These are phyloP conservation scores for Agelastica alni DNA, from an alignment of 2,888 invertebrate species.

Conservation along the genomic window DNA sequence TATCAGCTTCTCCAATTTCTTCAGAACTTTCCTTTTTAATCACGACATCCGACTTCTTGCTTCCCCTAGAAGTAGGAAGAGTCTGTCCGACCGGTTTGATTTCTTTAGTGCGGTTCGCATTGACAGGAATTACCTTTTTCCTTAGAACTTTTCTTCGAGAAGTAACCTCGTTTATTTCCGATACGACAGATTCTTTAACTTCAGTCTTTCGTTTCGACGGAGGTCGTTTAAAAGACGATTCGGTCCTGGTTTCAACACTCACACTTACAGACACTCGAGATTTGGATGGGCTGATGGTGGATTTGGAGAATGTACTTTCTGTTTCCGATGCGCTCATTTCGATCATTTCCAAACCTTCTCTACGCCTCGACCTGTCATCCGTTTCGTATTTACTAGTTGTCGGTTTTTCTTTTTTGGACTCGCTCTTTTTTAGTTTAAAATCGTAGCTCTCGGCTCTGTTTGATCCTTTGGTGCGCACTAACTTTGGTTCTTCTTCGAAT, in stretches of 20 bases:
- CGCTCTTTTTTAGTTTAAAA: not conserved
- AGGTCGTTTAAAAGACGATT: constrained; percentile 28
- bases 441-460: not conserved
- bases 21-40: constrained; percentile 55
- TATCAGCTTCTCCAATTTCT: constrained; percentile 64
- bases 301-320: constrained; percentile 41
- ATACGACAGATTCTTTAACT: constrained; percentile 49
- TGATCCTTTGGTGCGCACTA: constrained; percentile 32
- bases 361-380: constrained; percentile 22
- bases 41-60: constrained; percentile 43
- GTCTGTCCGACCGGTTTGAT: constrained; percentile 26
- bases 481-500: constrained; percentile 51
- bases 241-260: constrained; percentile 42
- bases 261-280: constrained; percentile 27
- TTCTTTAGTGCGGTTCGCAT: constrained; percentile 32
- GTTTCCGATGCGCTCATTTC: constrained; percentile 44
- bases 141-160: constrained; percentile 48
- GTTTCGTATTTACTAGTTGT: not conserved
- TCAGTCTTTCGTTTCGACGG: constrained; percentile 26
- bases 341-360: constrained; percentile 35
- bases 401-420: not conserved
- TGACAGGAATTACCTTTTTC: constrained; percentile 32
- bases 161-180: constrained; percentile 50
- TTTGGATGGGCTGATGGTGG: constrained; percentile 25
- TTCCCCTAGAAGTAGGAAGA: constrained; percentile 35